Evolutionary conservation across 2,797 vertebrate genomes (phyloP).

Genomic region (Peromyscus aztecus): DNA sequence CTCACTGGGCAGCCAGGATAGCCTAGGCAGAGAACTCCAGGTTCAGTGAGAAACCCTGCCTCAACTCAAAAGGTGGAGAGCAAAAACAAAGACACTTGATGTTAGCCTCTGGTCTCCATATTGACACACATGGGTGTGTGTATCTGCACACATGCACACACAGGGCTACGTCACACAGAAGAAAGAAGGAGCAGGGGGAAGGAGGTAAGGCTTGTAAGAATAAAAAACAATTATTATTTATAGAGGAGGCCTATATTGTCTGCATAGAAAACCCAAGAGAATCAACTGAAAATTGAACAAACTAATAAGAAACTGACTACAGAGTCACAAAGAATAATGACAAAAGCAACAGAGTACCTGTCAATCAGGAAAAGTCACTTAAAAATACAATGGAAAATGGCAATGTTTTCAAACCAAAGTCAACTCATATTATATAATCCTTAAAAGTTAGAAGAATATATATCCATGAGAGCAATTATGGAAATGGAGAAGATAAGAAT

Average conservation of each 20-base stretch:
- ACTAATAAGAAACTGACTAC: not conserved
- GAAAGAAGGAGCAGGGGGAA: not conserved
- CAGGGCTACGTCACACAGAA: not conserved
- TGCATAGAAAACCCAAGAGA: not conserved
- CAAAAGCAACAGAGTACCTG: not conserved
- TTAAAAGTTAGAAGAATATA: not conserved
- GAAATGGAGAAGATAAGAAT: not conserved
- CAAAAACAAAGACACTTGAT: not conserved
- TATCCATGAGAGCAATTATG: not conserved
- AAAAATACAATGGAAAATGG: not conserved
- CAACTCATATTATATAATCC: not conserved
- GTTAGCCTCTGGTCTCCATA: not conserved
- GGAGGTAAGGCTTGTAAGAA: not conserved
- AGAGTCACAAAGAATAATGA: constrained; percentile 28
- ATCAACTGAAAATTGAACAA: not conserved
- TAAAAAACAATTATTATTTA: not conserved
- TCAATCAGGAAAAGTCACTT: constrained; percentile 17
- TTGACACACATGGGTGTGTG: not conserved
- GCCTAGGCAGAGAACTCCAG: not conserved
- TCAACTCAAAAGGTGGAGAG: not conserved
- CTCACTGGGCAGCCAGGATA: not conserved
- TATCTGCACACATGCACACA: not conserved
- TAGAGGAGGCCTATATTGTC: not conserved
- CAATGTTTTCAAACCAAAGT: not conserved
- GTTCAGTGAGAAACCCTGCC: not conserved